Evolutionary conservation across 2,797 vertebrate genomes (phyloP).

Genomic region (Phalanger gymnotis): DNA sequence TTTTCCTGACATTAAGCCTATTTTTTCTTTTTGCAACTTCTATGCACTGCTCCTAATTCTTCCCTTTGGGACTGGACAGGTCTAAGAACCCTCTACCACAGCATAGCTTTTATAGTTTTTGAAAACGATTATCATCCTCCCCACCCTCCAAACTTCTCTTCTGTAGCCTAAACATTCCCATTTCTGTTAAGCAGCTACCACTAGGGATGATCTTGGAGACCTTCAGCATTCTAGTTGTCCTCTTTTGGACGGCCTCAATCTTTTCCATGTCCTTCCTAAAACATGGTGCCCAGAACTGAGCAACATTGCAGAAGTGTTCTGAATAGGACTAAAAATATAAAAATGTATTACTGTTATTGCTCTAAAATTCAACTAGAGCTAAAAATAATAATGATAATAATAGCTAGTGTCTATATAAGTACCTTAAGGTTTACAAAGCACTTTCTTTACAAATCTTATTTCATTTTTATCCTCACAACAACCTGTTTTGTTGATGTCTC

Average conservation of each 20-base stretch:
- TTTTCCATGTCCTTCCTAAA: neutral
- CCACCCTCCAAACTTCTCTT: neutral
- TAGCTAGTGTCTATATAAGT: neutral
- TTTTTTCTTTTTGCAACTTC: neutral
- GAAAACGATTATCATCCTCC: neutral
- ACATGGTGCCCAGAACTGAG: neutral
- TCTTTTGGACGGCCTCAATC: neutral
- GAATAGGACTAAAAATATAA: constrained; percentile 21
- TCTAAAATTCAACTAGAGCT: constrained; percentile 41
- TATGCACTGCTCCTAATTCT: neutral
- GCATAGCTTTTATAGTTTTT: neutral
- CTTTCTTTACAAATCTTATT: neutral
- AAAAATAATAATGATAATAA: neutral
- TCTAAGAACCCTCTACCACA: neutral
- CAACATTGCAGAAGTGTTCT: neutral
- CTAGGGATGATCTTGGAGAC: neutral
- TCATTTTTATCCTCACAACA: neutral
- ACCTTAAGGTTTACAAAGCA: neutral
- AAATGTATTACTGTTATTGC: constrained; percentile 19
- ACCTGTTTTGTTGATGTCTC: constrained; percentile 9
- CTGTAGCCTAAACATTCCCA: neutral
- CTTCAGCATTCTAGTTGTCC: neutral
- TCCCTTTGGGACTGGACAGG: neutral
- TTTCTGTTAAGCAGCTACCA: neutral
- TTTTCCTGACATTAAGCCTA: neutral